A percentile compares a stretch with the other conserved stretches of the same genome.
Evolutionary conservation across 2,113 vertebrate species (phyloP).

Genomic region (Stegostoma tigrinum): DNA sequence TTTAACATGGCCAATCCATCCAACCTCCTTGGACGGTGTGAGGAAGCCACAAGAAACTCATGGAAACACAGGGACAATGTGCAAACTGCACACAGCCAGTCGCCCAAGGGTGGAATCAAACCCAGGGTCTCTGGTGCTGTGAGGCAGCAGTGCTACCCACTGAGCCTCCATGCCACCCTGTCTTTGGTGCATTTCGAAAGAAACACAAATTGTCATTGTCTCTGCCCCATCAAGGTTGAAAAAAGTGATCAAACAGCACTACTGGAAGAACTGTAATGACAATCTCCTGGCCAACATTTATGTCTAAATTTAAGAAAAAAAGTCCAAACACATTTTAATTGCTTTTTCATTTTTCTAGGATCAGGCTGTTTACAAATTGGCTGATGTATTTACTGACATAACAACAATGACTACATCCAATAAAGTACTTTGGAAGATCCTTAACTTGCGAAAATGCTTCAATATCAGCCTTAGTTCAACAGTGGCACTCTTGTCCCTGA

Average conservation of each 20-base stretch:
- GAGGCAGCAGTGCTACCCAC: too few species aligned
- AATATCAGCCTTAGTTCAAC: background rate
- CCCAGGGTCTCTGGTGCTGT: too few species aligned
- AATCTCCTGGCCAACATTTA: background rate
- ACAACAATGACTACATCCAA: background rate
- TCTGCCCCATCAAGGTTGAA: background rate
- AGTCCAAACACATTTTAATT: background rate
- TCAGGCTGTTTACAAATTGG: background rate
- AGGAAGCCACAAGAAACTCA: too few species aligned
- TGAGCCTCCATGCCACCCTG: background rate
- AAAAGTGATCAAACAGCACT: background rate
- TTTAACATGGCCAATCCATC: too few species aligned
- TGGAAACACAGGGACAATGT: too few species aligned
- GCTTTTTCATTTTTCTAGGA: background rate
- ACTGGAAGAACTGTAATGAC: background rate
- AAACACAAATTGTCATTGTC: background rate
- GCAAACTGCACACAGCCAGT: too few species aligned
- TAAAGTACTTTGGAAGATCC: background rate
- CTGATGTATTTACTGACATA: background rate
- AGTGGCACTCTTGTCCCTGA: background rate
- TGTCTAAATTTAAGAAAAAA: background rate
- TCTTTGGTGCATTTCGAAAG: background rate
- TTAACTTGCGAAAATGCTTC: background rate
- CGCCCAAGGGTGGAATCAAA: too few species aligned
- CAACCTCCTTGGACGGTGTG: too few species aligned